A percentile compares a stretch with the other conserved stretches of the same genome.
phyloP scores from a whole-genome alignment of 2,113 vertebrate species.

The Bubo bubo region DNA sequence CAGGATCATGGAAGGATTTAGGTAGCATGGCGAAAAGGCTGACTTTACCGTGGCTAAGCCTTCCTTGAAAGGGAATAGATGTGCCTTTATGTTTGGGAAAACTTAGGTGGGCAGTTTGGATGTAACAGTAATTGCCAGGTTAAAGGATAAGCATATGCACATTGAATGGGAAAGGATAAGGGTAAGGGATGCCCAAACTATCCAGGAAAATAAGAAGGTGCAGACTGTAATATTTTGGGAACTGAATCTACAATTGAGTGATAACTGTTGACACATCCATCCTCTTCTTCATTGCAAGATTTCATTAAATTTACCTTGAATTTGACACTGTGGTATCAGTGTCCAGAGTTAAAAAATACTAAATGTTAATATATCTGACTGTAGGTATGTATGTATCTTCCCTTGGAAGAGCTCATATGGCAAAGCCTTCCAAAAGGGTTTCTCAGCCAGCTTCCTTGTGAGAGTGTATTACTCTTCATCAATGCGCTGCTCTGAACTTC shows the following conservation, averaged over 20 bases:
- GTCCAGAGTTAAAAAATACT: background rate
- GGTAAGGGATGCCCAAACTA: background rate
- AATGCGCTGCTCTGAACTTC: background rate
- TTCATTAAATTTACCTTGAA: background rate
- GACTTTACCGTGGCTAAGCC: background rate
- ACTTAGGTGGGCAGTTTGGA: background rate
- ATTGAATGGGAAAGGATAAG: background rate
- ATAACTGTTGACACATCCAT: background rate
- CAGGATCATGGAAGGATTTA: background rate
- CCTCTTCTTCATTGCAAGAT: background rate
- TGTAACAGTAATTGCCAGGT: background rate
- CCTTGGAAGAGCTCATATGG: background rate
- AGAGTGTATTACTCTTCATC: background rate
- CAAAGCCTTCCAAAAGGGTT: background rate
- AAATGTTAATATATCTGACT: background rate
- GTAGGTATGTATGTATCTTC: background rate
- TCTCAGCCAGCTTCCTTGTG: background rate
- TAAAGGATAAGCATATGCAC: background rate
- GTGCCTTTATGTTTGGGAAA: background rate
- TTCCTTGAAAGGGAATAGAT: background rate
- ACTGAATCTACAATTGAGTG: background rate
- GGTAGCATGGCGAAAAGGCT: background rate
- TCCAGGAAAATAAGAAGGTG: background rate
- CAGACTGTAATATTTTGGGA: background rate
- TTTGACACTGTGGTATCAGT: background rate